Conservation (phyloP, 2,113 vertebrate species). For the Suricata suricatta region DNA sequence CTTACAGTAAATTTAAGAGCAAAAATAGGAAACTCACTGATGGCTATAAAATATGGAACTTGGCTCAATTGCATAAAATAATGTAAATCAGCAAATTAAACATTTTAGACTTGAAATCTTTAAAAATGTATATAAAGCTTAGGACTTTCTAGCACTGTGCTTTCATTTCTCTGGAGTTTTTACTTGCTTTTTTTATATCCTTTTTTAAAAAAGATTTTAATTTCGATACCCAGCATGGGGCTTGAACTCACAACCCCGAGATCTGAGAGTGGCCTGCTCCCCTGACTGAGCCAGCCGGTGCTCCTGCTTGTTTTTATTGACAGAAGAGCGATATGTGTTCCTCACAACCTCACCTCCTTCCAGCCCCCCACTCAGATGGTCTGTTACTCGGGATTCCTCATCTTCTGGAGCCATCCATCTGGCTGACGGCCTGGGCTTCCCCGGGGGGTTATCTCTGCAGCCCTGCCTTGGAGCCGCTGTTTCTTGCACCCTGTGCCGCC, state of each 20-base stretch:
- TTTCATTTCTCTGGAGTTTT: neutral
- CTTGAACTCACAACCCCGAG: neutral
- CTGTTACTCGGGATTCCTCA: neutral
- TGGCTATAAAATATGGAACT: neutral
- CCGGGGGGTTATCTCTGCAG: neutral
- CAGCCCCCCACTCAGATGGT: neutral
- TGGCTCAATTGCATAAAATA: conserved; percentile 12
- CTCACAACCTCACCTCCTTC: neutral
- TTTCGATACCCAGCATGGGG: neutral
- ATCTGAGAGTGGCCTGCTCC: neutral
- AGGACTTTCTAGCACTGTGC: neutral
- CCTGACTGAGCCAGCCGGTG: neutral
- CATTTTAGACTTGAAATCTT: neutral
- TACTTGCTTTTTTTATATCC: neutral
- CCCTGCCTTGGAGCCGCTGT: neutral
- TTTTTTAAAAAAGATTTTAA: neutral
- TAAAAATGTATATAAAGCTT: neutral
- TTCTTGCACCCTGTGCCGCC: neutral
- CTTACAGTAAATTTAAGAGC: neutral
- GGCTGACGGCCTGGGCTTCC: neutral
- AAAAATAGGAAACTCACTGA: neutral
- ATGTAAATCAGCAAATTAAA: neutral
- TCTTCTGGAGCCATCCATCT: neutral
- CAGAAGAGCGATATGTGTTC: neutral
- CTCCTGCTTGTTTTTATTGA: neutral